Base-by-base conservation (phyloP, 2,888 invertebrate genomes). In the Pteria penguin region DNA sequence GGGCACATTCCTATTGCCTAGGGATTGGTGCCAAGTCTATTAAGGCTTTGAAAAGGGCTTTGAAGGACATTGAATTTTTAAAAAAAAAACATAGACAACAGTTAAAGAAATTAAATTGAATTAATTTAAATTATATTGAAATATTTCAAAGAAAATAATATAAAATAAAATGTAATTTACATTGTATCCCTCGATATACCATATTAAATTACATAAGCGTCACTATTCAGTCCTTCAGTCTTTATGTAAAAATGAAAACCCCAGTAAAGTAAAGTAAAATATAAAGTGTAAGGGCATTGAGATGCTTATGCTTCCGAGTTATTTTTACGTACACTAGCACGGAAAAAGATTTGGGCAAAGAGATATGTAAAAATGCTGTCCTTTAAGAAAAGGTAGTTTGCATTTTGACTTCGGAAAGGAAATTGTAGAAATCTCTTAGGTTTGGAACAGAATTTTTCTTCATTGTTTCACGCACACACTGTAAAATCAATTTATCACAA, bases 401-500 rank as follows among this genome's bases (percentile, higher is more conserved):
- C 18, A 57, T 57, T 24, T 22, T 18, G 8, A 22, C 57, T 18
- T 11, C n/a, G 8, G 18, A 8, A 8, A 24, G 24, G 22, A 57
- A 1, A 57, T 57, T 24, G 22, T 57, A 57, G 22, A 57, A 1
- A 18, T 24, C 57, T 57, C 8, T 57, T 11, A 57, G 22, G 24
- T 8, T 57, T 18, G 11, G 57, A 57, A 24, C n/a, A 57, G 8
- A 14, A 24, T 57, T 57, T 8, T 8, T 22, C 11, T 24, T 8
- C 22, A 57, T 18, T 22, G 8, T 11, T 8, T 8, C n/a, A 31
- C 62, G 29, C 14, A 29, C n/a, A 31, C 31, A 62, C 18, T 4
- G 32, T 18, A 62, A 24, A 62, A 62, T 62, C 14, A 62, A 14
- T 32, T 62, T 32, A 31, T 62, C 62, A 62, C 62, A 62, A 18